Percentiles rank a stretch among this genome's conserved stretches.
These are phyloP conservation scores for Osmerus mordax DNA, from an alignment of 2,113 vertebrate genomes.

Conservation along the genomic window DNA sequence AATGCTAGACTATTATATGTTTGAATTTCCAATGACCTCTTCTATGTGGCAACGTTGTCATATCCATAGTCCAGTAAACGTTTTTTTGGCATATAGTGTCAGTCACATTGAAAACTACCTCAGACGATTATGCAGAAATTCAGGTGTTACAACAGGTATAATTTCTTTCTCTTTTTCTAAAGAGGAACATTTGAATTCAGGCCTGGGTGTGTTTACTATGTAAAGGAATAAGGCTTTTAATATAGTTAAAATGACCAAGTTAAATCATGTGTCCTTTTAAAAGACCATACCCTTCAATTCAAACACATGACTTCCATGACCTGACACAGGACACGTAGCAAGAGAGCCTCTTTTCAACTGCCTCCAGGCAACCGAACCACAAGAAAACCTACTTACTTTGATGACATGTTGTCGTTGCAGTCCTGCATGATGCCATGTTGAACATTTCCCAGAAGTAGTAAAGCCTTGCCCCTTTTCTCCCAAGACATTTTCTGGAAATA, in stretches of 20 bases:
- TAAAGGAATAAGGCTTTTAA: too few species aligned
- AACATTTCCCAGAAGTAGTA: constrained; percentile 46
- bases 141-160: not conserved
- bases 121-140: not conserved
- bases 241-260: constrained; percentile 4
- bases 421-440: constrained; percentile 47
- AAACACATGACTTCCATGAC: constrained; percentile 21
- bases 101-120: not conserved
- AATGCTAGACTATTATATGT: constrained; percentile 41
- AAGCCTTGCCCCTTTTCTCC: constrained; percentile 34
- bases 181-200: not conserved
- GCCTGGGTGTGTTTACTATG: too few species aligned
- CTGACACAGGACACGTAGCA: constrained; percentile 47
- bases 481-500: constrained; percentile 35
- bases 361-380: constrained; percentile 52
- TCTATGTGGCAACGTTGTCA: constrained; percentile 29
- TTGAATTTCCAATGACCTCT: constrained; percentile 40
- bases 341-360: constrained; percentile 38
- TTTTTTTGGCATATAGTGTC: constrained; percentile 7
- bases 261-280: constrained; percentile 38
- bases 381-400: constrained; percentile 24
- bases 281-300: constrained; percentile 1
- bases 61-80: constrained; percentile 32
- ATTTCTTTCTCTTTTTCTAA: not conserved
- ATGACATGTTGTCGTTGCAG: constrained; percentile 49